Evolutionary conservation across 2,888 invertebrate genomes (phyloP), one percentile per base, ranked within the genome.

Genomic region (Spodoptera exigua): DNA sequence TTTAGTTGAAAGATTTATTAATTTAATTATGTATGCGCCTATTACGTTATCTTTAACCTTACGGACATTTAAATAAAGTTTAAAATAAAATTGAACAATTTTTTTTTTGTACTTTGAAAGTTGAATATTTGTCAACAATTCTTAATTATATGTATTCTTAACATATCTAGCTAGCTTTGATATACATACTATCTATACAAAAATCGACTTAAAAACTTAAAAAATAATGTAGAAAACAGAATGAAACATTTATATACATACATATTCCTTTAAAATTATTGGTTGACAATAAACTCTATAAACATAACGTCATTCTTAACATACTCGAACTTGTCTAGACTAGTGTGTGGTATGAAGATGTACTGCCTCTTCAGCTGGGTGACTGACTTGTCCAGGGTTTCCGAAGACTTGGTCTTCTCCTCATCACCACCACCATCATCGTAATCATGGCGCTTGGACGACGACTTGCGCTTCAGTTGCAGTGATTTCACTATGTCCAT

Each of bases 261-360:
- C 12, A 54, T 9, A 52, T 9, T n/a, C 51, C 11, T 17, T 9
- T 12, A 5, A 2, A 1, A 0, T 54, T 81, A 91, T 54, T 89
- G 87, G 43, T 86, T 88, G 9, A 91, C 91, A 68, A 93, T 76
- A 68, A 96, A 93, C 80, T 96, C 96, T 0, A 96, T 62, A 74
- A 95, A 96, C 81, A 96, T 88, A 0, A 94, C 93, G 61, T 96
- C 95, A 46, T 95, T 94, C 76, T 95, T 95, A 0, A 95, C 79
- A 64, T 95, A 96, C 39, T 95, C 93, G 56, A 95, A 92, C 86
- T 96, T 95, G 64, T 95, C 95, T 7, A 96, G 71, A 37, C 94
- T 95, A 0, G 95, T 92, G 81, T 96, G 96, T 0, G 96, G 96
- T 61, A 96, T 95, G 84, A 96, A 96, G 81, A 96, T 95, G 83